These are phyloP conservation scores for Gavialis gangeticus DNA, from an alignment of 2,113 vertebrate genomes.

Conservation along the genomic window DNA sequence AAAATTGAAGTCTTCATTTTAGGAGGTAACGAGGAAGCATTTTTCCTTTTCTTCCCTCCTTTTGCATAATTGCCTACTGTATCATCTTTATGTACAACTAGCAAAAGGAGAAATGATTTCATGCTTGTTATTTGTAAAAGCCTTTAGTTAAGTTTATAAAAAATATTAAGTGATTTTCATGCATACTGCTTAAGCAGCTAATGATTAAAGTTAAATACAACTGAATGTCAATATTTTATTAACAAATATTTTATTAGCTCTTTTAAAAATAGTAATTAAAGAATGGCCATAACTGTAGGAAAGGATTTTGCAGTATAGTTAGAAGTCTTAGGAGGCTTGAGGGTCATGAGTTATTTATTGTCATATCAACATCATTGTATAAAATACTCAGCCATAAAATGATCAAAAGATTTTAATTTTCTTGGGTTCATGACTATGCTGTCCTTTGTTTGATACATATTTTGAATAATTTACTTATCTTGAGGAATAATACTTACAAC, in stretches of 20 bases:
- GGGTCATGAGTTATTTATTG: neutral
- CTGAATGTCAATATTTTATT: neutral
- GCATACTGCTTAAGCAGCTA: neutral
- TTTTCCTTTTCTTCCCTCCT: neutral
- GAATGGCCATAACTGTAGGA: neutral
- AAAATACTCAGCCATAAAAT: neutral
- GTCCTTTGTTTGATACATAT: neutral
- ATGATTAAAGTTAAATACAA: neutral
- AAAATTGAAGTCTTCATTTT: neutral
- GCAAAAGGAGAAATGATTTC: neutral
- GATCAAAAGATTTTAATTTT: neutral
- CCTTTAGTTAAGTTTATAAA: neutral
- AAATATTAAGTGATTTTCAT: neutral
- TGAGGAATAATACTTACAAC: neutral
- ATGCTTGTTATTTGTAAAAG: neutral
- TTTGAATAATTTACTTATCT: neutral
- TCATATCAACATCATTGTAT: fast-evolving
- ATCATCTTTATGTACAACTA: neutral
- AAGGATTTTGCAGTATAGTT: neutral
- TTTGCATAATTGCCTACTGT: neutral
- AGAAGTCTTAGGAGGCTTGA: neutral
- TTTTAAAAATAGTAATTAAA: neutral
- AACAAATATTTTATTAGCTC: neutral
- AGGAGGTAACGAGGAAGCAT: neutral
- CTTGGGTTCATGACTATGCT: neutral